phyloP scores from a whole-genome alignment of 2,797 vertebrate species.

The Tauraco hartlaubi region DNA sequence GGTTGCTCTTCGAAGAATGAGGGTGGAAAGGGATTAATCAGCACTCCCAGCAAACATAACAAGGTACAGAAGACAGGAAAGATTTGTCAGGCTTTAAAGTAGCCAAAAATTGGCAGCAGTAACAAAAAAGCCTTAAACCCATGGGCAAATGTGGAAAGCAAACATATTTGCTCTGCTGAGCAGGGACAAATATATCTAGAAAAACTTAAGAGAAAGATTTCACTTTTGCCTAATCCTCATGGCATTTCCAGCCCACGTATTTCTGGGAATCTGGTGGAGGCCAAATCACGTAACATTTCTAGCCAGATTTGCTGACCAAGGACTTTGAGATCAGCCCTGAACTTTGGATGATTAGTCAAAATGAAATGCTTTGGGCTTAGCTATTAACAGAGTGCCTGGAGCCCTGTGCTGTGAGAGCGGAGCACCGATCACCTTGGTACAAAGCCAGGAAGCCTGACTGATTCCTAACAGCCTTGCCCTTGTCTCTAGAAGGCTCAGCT shows the following conservation, averaged over 20 bases:
- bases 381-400: slow-evolving; percentile 21
- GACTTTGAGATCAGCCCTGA: slow-evolving; percentile 46
- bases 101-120: slow-evolving; percentile 31
- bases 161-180: slow-evolving; percentile 49
- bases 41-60: neutral
- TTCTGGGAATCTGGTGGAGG: slow-evolving; percentile 50
- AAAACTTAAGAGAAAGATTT: slow-evolving; percentile 44
- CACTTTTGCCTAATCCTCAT: slow-evolving; percentile 49
- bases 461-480: neutral
- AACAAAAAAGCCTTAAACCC: slow-evolving; percentile 32
- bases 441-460: neutral
- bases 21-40: neutral
- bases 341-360: slow-evolving; percentile 55
- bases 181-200: slow-evolving; percentile 39
- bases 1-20: neutral
- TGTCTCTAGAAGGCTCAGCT: neutral
- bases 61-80: neutral
- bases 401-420: neutral
- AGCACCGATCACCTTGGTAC: neutral
- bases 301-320: slow-evolving; percentile 56
- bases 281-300: neutral
- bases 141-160: slow-evolving; percentile 49
- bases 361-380: slow-evolving; percentile 45
- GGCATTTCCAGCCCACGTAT: slow-evolving; percentile 55
- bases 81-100: slow-evolving; percentile 39